Conservation (phyloP, 2,797 vertebrate genomes). For the Natrix natrix region DNA sequence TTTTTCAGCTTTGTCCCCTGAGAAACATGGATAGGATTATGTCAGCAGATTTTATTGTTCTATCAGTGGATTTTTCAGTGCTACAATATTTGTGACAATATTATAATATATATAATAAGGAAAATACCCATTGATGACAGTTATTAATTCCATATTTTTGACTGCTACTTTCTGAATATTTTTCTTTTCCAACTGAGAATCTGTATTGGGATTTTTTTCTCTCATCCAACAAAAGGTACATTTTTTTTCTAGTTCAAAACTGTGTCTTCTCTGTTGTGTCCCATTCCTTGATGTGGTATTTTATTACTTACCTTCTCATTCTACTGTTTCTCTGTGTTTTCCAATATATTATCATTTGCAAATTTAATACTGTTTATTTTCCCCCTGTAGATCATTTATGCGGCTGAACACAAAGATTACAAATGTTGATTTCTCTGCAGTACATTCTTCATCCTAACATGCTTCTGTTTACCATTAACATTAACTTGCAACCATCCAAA, state of each 20-base stretch:
- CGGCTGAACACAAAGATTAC: neutral
- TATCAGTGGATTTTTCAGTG: neutral
- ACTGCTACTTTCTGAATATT: neutral
- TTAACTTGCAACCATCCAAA: constrained; percentile 20
- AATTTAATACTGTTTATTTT: constrained; percentile 3
- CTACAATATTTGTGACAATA: neutral
- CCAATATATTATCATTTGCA: neutral
- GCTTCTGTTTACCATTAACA: constrained; percentile 2
- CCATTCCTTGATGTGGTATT: neutral
- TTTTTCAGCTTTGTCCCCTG: neutral
- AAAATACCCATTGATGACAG: neutral
- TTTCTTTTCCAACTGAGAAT: neutral
- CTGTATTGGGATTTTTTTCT: neutral
- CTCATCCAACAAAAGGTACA: neutral
- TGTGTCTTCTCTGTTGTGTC: neutral
- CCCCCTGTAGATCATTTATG: constrained; percentile 14
- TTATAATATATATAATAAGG: neutral
- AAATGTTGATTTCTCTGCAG: constrained; percentile 1
- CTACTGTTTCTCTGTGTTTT: neutral
- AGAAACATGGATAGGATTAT: neutral
- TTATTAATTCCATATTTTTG: neutral
- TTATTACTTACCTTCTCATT: neutral
- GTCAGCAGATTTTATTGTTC: rapidly evolving
- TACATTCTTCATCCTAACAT: neutral
- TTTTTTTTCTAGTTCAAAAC: constrained; percentile 1